Evolutionary conservation across 2,797 vertebrate species (phyloP).

Genomic region (Leptatherina wallacei): DNA sequence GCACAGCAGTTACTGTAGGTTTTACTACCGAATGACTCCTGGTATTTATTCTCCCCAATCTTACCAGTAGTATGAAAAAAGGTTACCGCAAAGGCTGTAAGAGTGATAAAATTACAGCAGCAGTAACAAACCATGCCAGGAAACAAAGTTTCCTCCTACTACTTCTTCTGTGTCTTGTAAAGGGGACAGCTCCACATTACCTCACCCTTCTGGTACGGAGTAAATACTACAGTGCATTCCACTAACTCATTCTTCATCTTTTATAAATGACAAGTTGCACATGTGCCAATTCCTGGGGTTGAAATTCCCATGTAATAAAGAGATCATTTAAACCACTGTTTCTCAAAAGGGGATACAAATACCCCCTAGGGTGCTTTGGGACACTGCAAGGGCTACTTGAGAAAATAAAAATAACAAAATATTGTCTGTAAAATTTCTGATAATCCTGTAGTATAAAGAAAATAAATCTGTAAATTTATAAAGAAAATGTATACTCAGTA

Average conservation of each 20-base stretch:
- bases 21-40: constrained; percentile 13
- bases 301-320: too few relatives aligned
- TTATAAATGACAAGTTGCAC: too few relatives aligned
- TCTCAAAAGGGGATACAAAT: too few relatives aligned
- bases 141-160: not conserved
- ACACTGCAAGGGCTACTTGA: too few relatives aligned
- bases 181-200: not conserved
- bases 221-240: not conserved
- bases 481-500: too few relatives aligned
- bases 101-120: rapidly evolving
- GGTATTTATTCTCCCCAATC: not conserved
- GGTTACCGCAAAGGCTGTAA: not conserved
- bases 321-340: too few relatives aligned
- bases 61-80: not conserved
- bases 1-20: not conserved
- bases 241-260: rapidly evolving
- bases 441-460: too few relatives aligned
- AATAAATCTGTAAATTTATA: too few relatives aligned
- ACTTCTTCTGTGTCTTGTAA: not conserved
- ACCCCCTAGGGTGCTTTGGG: too few relatives aligned
- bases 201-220: constrained; percentile 11
- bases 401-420: too few relatives aligned
- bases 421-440: too few relatives aligned
- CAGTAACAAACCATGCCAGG: not conserved
- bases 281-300: too few relatives aligned